phyloP scores from a whole-genome alignment of 2,797 vertebrate genomes.

The Hozukius guyotensis region DNA sequence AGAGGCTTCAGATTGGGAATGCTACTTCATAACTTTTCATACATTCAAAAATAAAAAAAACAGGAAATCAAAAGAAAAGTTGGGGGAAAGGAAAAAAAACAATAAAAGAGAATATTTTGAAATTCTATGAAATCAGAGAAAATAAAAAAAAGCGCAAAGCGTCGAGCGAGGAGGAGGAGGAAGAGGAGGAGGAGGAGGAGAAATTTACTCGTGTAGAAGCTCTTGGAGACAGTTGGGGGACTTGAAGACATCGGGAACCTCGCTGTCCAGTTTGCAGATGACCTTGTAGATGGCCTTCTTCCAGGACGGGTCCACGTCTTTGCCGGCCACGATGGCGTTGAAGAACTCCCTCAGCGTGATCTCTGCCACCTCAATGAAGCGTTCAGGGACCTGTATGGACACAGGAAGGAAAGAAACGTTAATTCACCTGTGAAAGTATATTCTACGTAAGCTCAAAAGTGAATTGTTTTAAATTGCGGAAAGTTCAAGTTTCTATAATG shows the following conservation, averaged over 20 bases:
- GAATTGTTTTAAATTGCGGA: not conserved
- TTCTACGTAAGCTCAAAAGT: not conserved
- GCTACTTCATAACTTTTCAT: conserved; percentile 91
- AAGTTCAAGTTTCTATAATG: not conserved
- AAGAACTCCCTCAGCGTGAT: conserved; percentile 99
- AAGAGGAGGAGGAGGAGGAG: conserved; percentile 34
- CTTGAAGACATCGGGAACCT: conserved; percentile 99
- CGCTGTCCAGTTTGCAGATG: conserved; percentile 99
- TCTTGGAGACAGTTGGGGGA: conserved; percentile 99
- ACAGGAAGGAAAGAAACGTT: conserved; percentile 67
- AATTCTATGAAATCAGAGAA: conserved; percentile 66
- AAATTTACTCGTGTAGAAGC: conserved; percentile 97
- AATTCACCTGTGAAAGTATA: conserved; percentile 43
- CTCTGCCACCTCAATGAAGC: conserved; percentile 99
- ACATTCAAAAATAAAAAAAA: conserved; percentile 82
- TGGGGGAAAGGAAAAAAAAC: conserved; percentile 20
- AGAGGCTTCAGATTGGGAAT: conserved; percentile 88
- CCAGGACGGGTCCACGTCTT: conserved; percentile 99
- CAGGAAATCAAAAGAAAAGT: conserved; percentile 53
- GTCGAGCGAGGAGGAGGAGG: conserved; percentile 48
- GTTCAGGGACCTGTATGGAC: conserved; percentile 95
- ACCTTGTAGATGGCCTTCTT: conserved; percentile 99
- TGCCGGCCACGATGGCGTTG: conserved; percentile 99
- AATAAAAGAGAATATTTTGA: conserved; percentile 50
- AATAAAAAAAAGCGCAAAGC: conserved; percentile 62